phyloP scores from a whole-genome alignment of 2,888 invertebrate genomes.

The Idaea dimidiata region DNA sequence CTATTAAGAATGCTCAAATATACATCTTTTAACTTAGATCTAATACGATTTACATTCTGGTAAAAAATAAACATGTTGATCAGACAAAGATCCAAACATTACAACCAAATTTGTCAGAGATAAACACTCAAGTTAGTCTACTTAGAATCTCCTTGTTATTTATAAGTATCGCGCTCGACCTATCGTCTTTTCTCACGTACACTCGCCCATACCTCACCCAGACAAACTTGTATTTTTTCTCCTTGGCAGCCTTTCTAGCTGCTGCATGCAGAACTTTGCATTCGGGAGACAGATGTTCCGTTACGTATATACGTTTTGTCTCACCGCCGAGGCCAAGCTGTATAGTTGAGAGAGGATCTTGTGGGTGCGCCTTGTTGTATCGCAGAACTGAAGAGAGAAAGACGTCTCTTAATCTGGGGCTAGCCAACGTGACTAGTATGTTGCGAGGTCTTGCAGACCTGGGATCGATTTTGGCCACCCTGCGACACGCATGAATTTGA shows the following conservation, averaged over 20 bases:
- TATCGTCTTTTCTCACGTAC: background rate
- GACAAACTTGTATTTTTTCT: background rate
- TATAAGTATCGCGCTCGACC: background rate
- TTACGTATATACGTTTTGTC: background rate
- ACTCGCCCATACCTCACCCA: slow-evolving; percentile 8
- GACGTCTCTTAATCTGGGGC: slow-evolving; percentile 8
- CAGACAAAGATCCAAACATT: background rate
- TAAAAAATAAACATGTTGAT: slow-evolving; percentile 9
- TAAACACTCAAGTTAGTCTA: background rate
- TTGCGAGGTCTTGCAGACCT: slow-evolving; percentile 10
- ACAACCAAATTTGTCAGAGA: background rate
- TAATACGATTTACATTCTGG: slow-evolving; percentile 15
- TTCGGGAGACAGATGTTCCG: slow-evolving; percentile 5
- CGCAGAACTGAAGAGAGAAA: slow-evolving; percentile 12
- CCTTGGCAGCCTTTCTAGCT: slow-evolving; percentile 4
- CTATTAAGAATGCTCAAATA: background rate
- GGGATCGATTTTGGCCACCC: slow-evolving; percentile 16
- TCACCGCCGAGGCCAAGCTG: slow-evolving; percentile 7
- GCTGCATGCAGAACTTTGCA: background rate
- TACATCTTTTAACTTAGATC: slow-evolving; percentile 7
- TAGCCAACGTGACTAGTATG: background rate
- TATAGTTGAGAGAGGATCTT: slow-evolving; percentile 3
- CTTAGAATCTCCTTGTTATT: background rate
- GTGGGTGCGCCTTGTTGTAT: slow-evolving; percentile 12
- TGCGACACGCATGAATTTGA: slow-evolving; percentile 11